Percentiles rank a stretch among this genome's conserved stretches.
phyloP scores from a whole-genome alignment of 1,140 invertebrate species.

The Cryptotermes secundus region DNA sequence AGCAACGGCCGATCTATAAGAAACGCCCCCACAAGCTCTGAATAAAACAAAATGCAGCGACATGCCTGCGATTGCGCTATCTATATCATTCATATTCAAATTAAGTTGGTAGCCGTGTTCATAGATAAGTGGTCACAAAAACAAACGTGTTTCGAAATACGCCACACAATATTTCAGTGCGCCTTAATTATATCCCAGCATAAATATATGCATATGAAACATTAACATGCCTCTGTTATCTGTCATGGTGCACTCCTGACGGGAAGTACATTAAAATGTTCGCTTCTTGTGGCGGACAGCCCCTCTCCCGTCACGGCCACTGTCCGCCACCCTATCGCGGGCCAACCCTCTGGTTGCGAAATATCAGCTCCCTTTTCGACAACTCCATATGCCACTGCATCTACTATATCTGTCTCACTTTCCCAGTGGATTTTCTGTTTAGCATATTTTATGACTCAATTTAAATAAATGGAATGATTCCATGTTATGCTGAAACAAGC shows the following conservation, averaged over 20 bases:
- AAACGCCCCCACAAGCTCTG: no score
- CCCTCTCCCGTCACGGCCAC: neutral
- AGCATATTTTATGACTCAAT: slow-evolving; percentile 20
- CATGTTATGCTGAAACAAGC: neutral
- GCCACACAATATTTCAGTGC: neutral
- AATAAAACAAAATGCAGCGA: no score
- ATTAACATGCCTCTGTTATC: neutral
- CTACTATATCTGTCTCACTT: neutral
- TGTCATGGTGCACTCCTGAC: neutral
- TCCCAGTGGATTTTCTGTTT: slow-evolving; percentile 14
- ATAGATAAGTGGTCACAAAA: no score
- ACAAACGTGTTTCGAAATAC: no score
- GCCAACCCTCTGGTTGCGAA: neutral
- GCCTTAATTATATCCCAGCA: neutral
- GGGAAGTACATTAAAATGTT: neutral
- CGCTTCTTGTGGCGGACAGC: neutral
- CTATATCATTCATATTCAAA: no score
- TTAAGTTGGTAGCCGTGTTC: no score
- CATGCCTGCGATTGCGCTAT: no score
- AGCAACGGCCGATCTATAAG: no score
- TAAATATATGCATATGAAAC: neutral
- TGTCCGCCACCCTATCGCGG: neutral
- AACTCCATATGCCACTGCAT: neutral
- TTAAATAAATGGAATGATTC: slow-evolving; percentile 3
- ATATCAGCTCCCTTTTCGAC: neutral